Conservation (phyloP, 2,797 vertebrate genomes). For the Falco rusticolus region DNA sequence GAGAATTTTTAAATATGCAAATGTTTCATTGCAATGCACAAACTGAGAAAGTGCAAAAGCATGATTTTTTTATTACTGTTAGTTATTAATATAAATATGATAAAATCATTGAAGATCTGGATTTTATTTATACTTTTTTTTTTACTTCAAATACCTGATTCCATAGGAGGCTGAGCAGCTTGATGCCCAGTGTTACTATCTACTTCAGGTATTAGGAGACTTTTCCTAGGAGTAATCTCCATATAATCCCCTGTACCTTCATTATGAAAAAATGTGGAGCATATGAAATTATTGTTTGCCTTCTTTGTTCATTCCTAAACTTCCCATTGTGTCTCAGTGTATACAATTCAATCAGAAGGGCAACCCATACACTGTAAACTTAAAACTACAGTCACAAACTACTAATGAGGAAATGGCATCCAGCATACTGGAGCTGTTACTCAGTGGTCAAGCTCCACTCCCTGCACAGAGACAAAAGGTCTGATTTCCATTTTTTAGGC, state of each 20-base stretch:
- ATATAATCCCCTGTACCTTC: not conserved
- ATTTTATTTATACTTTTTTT: not conserved
- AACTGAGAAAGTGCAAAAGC: not conserved
- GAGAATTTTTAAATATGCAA: not conserved
- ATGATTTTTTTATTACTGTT: not conserved
- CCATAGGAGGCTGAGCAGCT: not conserved
- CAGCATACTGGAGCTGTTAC: not conserved
- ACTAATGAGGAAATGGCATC: not conserved
- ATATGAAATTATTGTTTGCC: not conserved
- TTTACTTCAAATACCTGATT: not conserved
- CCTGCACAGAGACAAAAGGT: not conserved
- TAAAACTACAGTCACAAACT: not conserved
- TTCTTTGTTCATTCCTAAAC: not conserved
- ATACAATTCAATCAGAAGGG: not conserved
- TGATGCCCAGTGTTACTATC: not conserved
- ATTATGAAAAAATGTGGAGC: not conserved
- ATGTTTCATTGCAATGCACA: not conserved
- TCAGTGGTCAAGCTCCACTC: not conserved
- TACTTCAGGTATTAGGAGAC: not conserved
- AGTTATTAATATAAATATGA: not conserved
- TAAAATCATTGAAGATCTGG: not conserved
- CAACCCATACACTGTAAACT: not conserved
- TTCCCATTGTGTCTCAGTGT: not conserved
- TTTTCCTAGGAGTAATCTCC: not conserved
- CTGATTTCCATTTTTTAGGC: slow-evolving; percentile 12